These are phyloP conservation scores for Ectemnius lituratus DNA, from an alignment of 2,888 invertebrate species.

Conservation along the genomic window DNA sequence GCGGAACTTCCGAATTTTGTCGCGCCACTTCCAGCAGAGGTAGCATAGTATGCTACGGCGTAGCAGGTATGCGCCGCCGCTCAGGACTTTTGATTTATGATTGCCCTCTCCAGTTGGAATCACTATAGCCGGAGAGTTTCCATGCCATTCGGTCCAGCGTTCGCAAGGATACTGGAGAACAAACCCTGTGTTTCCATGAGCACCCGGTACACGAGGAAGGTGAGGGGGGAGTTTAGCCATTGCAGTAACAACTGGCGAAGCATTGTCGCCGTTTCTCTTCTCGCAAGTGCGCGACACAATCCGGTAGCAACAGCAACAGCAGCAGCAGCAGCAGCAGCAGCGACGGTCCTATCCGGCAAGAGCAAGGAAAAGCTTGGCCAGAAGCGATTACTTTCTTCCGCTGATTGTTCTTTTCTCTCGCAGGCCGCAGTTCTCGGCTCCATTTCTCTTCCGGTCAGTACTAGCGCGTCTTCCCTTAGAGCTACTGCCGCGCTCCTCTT, in stretches of 20 bases:
- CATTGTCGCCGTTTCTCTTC: slow-evolving; percentile 26
- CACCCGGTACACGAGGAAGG: slow-evolving; percentile 17
- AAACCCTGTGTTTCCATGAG: background rate
- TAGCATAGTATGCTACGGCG: background rate
- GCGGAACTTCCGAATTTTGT: slow-evolving; percentile 24
- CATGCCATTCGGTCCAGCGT: no score
- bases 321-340: no score
- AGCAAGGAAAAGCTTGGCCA: slow-evolving; percentile 39
- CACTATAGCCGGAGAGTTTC: no score
- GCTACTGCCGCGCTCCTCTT: background rate
- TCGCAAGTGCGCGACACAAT: slow-evolving; percentile 21
- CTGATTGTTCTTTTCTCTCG: slow-evolving; percentile 43
- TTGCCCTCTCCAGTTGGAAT: slow-evolving; percentile 4
- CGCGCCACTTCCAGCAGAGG: background rate
- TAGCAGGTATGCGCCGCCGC: background rate
- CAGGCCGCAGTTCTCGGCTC: slow-evolving; percentile 19
- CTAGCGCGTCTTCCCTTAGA: slow-evolving; percentile 10
- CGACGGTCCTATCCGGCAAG: slow-evolving; percentile 11
- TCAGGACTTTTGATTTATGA: slow-evolving; percentile 35
- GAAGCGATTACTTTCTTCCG: slow-evolving; percentile 50
- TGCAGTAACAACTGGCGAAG: slow-evolving; percentile 3
- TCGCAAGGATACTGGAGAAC: no score
- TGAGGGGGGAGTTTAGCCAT: background rate
- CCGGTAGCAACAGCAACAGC: background rate
- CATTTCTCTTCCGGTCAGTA: slow-evolving; percentile 44